Evolutionary conservation across 2,888 invertebrate species (phyloP), one percentile per base, ranked within the genome.

Genomic region (Pristionchus fissidentatus): DNA sequence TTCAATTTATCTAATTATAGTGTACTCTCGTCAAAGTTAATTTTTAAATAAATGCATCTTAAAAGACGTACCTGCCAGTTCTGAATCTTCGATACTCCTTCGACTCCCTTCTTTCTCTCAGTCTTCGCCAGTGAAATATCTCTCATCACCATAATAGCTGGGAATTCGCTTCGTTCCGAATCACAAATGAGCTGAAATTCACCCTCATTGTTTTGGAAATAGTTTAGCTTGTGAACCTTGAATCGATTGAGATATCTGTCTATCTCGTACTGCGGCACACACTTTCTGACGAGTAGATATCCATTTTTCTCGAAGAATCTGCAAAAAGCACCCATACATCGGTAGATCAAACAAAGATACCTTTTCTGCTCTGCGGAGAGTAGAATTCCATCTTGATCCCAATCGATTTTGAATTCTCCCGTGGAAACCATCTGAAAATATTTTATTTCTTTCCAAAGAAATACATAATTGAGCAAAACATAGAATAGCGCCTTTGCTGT

Each of bases 271-370:
- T 94, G 93, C 19, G 95, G 94, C 22, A 96, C 94, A n/a, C 96
- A 93, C 78, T 95, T 94, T 83, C 94, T 95, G 78, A 96, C 94
- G 0, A 96, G 94, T n/a, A 97, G 90, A 91, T 94, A 97, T 0
- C 96, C 96, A 94, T 96, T 95, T 78, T 95, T 94, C 88, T 96
- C 95, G 91, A 96, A 97, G 92, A 95, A 79, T 81, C 77, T 77
- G 32, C 46, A 49, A 4, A 29, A 38, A 5, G 10, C 3, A 19
- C n/a, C n/a, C n/a, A n/a, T n/a, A n/a, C n/a, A n/a, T n/a, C n/a
- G n/a, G n/a, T n/a, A n/a, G n/a, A n/a, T n/a, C n/a, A n/a, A n/a
- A n/a, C n/a, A n/a, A n/a, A n/a, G n/a, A n/a, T n/a, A 77, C 75
- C 81, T 85, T 32, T 87, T 86, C 78, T 88, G 87, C 19, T 86